Percentiles rank a stretch among this genome's conserved stretches.
phyloP scores from a whole-genome alignment of 2,797 vertebrate genomes.

The Gephyroberyx darwinii region DNA sequence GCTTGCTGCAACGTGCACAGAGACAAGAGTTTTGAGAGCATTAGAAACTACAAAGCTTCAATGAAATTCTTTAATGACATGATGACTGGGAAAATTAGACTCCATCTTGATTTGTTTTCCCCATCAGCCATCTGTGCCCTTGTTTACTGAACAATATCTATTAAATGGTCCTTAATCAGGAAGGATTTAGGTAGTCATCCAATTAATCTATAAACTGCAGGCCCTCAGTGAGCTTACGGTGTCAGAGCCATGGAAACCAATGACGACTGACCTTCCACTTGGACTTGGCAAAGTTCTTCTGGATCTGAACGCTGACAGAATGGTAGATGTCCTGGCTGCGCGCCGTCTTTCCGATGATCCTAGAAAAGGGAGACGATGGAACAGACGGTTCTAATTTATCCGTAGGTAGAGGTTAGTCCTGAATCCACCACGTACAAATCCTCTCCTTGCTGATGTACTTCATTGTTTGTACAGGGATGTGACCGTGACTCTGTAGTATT shows the following conservation, averaged over 20 bases:
- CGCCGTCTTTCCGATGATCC: conserved; percentile 96
- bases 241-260: conserved; percentile 39
- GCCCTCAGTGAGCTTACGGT: conserved; percentile 36
- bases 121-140: conserved; percentile 22
- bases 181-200: conserved; percentile 31
- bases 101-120: background rate
- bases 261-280: conserved; percentile 93
- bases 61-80: background rate
- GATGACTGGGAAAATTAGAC: background rate
- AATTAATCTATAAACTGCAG: conserved; percentile 51
- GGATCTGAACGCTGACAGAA: conserved; percentile 95
- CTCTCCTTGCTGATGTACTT: background rate
- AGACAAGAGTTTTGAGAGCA: background rate
- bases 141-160: conserved; percentile 43
- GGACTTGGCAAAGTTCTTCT: conserved; percentile 97
- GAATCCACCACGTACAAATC: background rate
- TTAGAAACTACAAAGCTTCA: background rate
- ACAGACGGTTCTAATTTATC: conserved; percentile 35
- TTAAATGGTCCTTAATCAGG: conserved; percentile 56
- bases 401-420: conserved; percentile 18
- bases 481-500: background rate
- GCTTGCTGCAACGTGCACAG: conserved; percentile 85
- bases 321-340: conserved; percentile 94
- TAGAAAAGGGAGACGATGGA: conserved; percentile 62
- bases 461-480: background rate